Percentiles rank a stretch among this genome's conserved stretches.
phyloP scores from a whole-genome alignment of 2,113 vertebrate species.

The rabbit (Oryctolagus cuniculus) region mOryCun1.1 NC_091452.1:9558001-9558500 shows the following conservation, averaged over 20 bases:
- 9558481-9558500: neutral
- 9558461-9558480: constrained; percentile 16
- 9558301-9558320: neutral
- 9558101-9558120: constrained; percentile 97
- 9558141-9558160: constrained; percentile 98
- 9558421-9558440: neutral
- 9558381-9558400: constrained; percentile 17
- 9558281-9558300: neutral
- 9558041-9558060: constrained; percentile 98
- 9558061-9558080: constrained; percentile 97
- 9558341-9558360: neutral
- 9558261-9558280: neutral
- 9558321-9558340: neutral
- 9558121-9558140: constrained; percentile 97
- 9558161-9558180: constrained; percentile 96
- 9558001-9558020: neutral
- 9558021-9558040: constrained; percentile 98
- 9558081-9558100: constrained; percentile 98
- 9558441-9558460: neutral
- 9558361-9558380: neutral
- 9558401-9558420: neutral
- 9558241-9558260: accelerated
- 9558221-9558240: neutral
- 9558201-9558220: neutral
- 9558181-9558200: neutral